Evolutionary conservation across 2,888 invertebrate genomes (phyloP), one percentile per base, ranked within the genome.

Genomic region (Arge pagana): DNA sequence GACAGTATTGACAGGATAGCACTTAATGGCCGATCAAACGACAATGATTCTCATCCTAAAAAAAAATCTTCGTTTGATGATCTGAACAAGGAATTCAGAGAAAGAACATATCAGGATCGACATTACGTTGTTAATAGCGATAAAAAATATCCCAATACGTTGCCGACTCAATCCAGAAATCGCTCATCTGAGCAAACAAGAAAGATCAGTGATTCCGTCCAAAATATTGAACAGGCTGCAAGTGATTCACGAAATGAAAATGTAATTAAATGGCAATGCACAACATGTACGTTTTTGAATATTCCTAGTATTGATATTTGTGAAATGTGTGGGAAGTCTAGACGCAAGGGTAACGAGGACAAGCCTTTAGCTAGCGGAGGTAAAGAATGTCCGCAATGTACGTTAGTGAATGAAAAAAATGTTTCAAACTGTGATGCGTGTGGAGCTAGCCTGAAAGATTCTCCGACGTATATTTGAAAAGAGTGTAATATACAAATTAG

Each of bases 301-400:
- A 73, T 74, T 2, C 64, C 71, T 0, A 63, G 68, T 0, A 72
- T 74, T 16, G 81, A 81, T 8, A 86, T 87, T 16, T 90, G 90
- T 68, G 88, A 88, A 56, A 89, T 90, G 82, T 90, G 90, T 64
- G 84, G 85, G 16, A 89, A 88, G 68, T 85, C 85, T 1, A 80
- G 79, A 49, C 71, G 70, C 37, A 72, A 71, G 39, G 85, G 84
- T 0, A 81, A 83, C 4, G 84, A 85, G 63, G 80, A 82, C 18
- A 81, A 82, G 55, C 86, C 87, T 0, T 77, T 89, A 37, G 84
- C 85, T 13, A 85, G 88, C 7, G 89, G 90, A 0, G 89, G 89
- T 0, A 80, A 86, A 40, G 85, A 89, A 70, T 90, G 90, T 60
- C 85, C 86, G 0, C 78, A 83, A 19, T 90, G 90, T 70, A 90